Conservation (phyloP, 2,113 vertebrate genomes). For the Pseudonaja textilis region DNA sequence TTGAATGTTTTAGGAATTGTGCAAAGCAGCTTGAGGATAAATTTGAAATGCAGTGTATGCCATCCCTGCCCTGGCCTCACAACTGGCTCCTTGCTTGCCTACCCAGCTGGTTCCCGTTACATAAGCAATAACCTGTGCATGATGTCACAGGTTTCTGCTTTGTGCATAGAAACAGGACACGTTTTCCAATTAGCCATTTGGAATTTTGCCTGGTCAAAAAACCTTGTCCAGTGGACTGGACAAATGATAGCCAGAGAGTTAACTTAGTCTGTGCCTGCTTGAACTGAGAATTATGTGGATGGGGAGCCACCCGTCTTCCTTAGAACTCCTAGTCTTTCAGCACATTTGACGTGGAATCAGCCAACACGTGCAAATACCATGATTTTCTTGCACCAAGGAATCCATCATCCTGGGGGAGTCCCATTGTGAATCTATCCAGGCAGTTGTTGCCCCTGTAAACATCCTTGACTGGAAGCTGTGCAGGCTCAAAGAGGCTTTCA, state of each 20-base stretch:
- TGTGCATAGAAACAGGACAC: background rate
- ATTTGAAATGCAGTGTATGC: background rate
- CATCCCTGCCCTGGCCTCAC: background rate
- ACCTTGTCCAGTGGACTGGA: background rate
- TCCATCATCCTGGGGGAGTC: background rate
- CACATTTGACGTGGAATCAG: background rate
- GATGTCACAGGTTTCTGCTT: background rate
- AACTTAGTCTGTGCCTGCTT: background rate
- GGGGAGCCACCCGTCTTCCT: background rate
- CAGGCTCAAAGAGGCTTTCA: slow-evolving; percentile 89
- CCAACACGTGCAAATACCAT: too few species aligned
- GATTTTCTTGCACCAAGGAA: background rate
- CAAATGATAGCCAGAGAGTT: background rate
- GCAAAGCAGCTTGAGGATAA: background rate
- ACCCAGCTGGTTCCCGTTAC: background rate
- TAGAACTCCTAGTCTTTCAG: background rate
- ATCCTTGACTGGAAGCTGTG: slow-evolving; percentile 99
- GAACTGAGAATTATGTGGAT: background rate
- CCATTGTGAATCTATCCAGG: slow-evolving; percentile 60
- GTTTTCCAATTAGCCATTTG: background rate
- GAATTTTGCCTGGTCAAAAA: background rate
- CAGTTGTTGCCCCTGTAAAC: slow-evolving; percentile 94
- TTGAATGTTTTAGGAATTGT: slow-evolving; percentile 13
- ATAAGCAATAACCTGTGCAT: background rate
- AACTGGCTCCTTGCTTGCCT: slow-evolving; percentile 2